Evolutionary conservation across 2,797 vertebrate genomes (phyloP).

Genomic region (Lacerta viridis): DNA sequence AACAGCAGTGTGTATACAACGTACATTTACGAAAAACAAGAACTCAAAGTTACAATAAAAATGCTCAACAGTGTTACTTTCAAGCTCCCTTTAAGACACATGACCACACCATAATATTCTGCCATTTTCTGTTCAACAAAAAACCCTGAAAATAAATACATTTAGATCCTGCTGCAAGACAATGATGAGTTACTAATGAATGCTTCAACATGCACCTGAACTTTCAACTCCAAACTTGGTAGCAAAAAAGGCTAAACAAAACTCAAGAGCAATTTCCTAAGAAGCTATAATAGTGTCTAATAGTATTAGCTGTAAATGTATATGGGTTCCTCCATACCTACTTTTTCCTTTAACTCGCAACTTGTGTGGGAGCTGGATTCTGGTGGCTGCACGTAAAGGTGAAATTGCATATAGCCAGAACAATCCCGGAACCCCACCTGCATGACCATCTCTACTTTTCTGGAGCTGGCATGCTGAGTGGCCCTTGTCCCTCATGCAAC

Average conservation of each 20-base stretch:
- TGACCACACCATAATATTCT: not conserved
- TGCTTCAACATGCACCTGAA: not conserved
- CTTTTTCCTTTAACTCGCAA: no score
- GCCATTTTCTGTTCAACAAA: not conserved
- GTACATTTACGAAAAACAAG: not conserved
- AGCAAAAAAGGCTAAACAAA: not conserved
- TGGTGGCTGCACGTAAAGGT: no score
- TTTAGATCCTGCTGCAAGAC: not conserved
- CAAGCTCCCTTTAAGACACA: slow-evolving; percentile 8
- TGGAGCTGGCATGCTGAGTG: no score
- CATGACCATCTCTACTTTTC: no score
- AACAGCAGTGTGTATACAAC: no score
- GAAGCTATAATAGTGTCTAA: not conserved
- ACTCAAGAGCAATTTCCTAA: not conserved
- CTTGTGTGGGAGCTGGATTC: no score
- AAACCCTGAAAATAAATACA: not conserved
- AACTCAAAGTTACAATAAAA: not conserved
- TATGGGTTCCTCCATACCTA: no score
- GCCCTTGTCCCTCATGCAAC: no score
- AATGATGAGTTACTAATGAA: not conserved
- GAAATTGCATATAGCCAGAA: no score
- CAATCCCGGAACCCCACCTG: no score
- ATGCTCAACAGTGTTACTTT: not conserved
- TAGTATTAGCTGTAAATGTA: not conserved
- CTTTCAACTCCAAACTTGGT: not conserved